Evolutionary conservation across 2,113 vertebrate genomes (phyloP), one percentile per base, ranked within the genome.

Genomic region (Thunnus maccoyii): DNA sequence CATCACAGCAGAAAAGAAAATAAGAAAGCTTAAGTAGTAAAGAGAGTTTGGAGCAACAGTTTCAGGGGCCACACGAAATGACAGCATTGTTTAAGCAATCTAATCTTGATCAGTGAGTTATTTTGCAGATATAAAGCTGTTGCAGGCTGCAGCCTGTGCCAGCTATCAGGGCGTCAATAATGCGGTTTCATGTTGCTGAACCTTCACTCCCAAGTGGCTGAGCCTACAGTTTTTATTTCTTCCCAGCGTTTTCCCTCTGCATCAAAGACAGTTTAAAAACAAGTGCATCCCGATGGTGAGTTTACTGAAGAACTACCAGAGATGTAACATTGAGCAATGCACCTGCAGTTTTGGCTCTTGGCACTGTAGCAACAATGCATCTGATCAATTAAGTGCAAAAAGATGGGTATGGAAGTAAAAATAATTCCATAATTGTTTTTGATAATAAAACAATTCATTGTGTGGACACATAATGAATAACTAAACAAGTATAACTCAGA

Each of bases 141-240:
- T 48, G 57, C 27, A 75, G 69, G 32, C 22, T 81, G 0, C 60
- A 64, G 65, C 22, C 14, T 32, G n/a, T 64, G 73, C 46, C 65
- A 75, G 18, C 8, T 63, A 51, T 48, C 36, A n/a, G 25, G 17
- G 32, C 30, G 14, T 75, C 82, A 80, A 72, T 89, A 90, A 78
- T 82, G 89, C 82, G 82, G 83, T 65, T 80, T 76, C 72, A 76
- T 78, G 81, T 63, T 91, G 84, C 87, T 87, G 87, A 90, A 72
- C 25, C 12, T n/a, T 80, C 64, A 63, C 30, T 61, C 55, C 74
- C 46, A 63, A 72, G 47, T 58, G 64, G 74, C 78, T 86, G 75
- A 85, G 68, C 27, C 13, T 32, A 79, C 81, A 83, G 46, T 72
- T 81, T 84, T 36, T 13, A 25, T 54, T 67, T 56, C 27, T 48